A percentile compares a stretch with the other conserved stretches of the same genome.
Conservation (phyloP, 2,113 vertebrate genomes). For the Eclectus roratus region DNA sequence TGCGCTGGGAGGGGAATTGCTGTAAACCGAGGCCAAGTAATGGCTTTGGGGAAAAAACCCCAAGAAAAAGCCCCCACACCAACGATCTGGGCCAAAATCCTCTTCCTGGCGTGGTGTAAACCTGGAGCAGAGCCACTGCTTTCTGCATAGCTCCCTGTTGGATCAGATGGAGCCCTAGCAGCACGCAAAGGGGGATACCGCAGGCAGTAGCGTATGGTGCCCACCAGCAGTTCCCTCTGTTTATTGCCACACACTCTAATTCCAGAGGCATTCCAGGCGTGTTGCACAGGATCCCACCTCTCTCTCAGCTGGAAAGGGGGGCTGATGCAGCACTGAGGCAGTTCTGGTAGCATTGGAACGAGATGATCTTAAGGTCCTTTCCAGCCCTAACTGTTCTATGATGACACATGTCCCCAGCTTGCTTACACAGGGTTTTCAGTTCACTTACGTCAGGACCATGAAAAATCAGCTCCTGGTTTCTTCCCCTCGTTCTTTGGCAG, state of each 20-base stretch:
- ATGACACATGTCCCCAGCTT: background rate
- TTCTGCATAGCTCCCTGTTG: background rate
- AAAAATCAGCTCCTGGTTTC: background rate
- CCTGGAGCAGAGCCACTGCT: background rate
- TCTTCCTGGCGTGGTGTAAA: background rate
- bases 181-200: rapidly evolving
- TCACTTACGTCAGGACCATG: background rate
- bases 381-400: background rate
- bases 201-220: background rate
- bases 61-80: rapidly evolving
- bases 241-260: background rate
- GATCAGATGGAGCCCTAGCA: background rate
- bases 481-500: background rate
- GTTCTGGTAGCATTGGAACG: background rate
- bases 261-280: background rate
- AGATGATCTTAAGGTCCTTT: background rate
- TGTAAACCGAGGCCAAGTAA: slow-evolving; percentile 13
- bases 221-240: background rate
- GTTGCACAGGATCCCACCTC: background rate
- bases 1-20: slow-evolving; percentile 12
- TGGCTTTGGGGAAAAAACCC: background rate
- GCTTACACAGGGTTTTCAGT: background rate
- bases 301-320: background rate
- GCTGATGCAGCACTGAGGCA: background rate
- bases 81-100: background rate